Evolutionary conservation across 1,140 invertebrate species (phyloP), one percentile per base, ranked within the genome.

Genomic region (Pemphigus obesinymphae): DNA sequence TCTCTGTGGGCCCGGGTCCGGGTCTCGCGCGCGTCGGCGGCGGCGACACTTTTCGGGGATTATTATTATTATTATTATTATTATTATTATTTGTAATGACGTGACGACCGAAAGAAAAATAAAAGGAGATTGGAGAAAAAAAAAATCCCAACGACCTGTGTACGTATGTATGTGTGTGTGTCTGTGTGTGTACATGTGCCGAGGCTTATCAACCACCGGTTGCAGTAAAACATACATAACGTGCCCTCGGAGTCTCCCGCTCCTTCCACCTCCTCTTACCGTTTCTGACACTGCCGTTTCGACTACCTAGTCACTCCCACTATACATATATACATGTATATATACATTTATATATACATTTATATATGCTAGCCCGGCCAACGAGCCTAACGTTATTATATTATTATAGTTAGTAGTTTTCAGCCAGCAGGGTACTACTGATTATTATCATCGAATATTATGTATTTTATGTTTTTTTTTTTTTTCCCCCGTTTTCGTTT

Each of bases 41-140:
- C n/a, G n/a, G n/a, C 43, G 70, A 73, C 70, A 73, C 26, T 73
- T 73, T 73, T 34, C 43, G 70, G 70, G 68, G 43, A 50, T 48
- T 73, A 31, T 50, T 43, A 23, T n/a, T n/a, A n/a, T n/a, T n/a
- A 45, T 43, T 70, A 43, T 43, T 43, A 23, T n/a, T n/a, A n/a
- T n/a, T n/a, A n/a, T n/a, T n/a, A n/a, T n/a, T n/a, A n/a, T n/a
- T n/a, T n/a, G n/a, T 26, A 26, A 70, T 45, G 66, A 68, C 68
- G 68, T 10, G 43, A 4, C 23, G 43, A 4, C 23, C 31, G 70
- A 68, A 40, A 26, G 53, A 26, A 23, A 53, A 8, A 53, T 40
- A 8, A 8, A 53, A 53, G 5, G n/a, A 53, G 20, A 72, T 26
- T n/a, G 43, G 4, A 31, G 45, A 29, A 72, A 4, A 72, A 72